A percentile compares a stretch with the other conserved stretches of the same genome.
Conservation (phyloP, 2,113 vertebrate species). For the Urocynchramus pylzowi region DNA sequence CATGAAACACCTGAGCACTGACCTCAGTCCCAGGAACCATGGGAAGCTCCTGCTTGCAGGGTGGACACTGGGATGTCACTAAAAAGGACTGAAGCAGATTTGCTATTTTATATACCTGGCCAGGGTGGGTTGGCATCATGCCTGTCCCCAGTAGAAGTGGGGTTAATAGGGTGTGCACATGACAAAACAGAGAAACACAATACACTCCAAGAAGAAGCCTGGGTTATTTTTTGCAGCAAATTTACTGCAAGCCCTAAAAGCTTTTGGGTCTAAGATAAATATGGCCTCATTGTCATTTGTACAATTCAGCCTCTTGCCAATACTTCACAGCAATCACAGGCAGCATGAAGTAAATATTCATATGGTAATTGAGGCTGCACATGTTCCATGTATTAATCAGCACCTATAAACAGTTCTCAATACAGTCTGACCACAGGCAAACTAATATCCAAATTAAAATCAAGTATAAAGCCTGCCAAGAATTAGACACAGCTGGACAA, state of each 20-base stretch:
- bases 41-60: neutral
- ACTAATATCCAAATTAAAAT: slow-evolving; percentile 50
- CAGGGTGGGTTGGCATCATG: neutral
- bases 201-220: neutral
- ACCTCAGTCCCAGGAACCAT: neutral
- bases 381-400: slow-evolving; percentile 56
- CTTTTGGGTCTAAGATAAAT: slow-evolving; percentile 28
- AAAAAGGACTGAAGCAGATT: neutral
- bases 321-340: slow-evolving; percentile 26
- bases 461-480: slow-evolving; percentile 28
- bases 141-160: neutral
- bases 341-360: slow-evolving; percentile 2
- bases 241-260: slow-evolving; percentile 9
- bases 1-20: neutral
- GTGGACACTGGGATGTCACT: neutral
- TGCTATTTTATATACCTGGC: neutral
- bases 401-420: slow-evolving; percentile 56
- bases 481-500: slow-evolving; percentile 54
- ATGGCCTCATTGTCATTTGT: slow-evolving; percentile 18
- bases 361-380: slow-evolving; percentile 26
- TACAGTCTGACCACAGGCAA: slow-evolving; percentile 33
- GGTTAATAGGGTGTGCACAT: neutral
- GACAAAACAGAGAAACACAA: neutral
- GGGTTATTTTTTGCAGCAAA: slow-evolving; percentile 26
- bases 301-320: slow-evolving; percentile 37